phyloP scores from a whole-genome alignment of 2,113 vertebrate species.

The Scopus umbretta region DNA sequence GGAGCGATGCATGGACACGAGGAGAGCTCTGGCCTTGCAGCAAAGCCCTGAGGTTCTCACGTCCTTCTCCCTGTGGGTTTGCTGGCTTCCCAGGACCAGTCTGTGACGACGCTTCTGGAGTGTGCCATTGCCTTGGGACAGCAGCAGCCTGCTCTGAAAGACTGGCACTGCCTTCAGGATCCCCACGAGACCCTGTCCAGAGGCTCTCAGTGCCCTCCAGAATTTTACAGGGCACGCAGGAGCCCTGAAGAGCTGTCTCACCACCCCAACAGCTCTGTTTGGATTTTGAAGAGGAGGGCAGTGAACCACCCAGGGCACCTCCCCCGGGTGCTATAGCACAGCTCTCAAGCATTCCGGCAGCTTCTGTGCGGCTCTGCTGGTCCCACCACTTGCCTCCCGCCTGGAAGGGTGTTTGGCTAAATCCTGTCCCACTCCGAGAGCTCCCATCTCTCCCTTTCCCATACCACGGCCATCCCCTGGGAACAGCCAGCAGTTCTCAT shows the following conservation, averaged over 20 bases:
- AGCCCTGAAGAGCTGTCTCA: background rate
- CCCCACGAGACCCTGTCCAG: background rate
- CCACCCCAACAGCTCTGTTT: rapidly evolving
- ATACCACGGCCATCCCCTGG: background rate
- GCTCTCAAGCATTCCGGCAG: rapidly evolving
- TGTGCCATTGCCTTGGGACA: background rate
- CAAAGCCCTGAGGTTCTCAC: background rate
- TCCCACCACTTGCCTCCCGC: background rate
- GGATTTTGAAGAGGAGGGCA: background rate
- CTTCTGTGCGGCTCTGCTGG: background rate
- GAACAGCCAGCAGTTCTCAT: background rate
- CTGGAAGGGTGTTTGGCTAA: background rate
- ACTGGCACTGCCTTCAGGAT: background rate
- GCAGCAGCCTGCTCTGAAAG: background rate
- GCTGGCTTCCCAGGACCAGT: background rate
- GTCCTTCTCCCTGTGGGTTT: background rate
- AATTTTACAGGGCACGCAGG: background rate
- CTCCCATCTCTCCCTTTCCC: background rate
- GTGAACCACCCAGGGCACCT: background rate
- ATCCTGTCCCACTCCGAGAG: background rate
- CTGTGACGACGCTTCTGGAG: background rate
- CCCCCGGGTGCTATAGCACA: background rate
- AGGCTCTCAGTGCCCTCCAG: background rate
- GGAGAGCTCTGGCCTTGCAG: background rate
- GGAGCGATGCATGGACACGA: rapidly evolving